Evolutionary conservation across 30 jellyfish, hydroid and myxozoan species (phyloP), one percentile per base, ranked within the genome.

Genomic region (Cassiopea andromeda): DNA sequence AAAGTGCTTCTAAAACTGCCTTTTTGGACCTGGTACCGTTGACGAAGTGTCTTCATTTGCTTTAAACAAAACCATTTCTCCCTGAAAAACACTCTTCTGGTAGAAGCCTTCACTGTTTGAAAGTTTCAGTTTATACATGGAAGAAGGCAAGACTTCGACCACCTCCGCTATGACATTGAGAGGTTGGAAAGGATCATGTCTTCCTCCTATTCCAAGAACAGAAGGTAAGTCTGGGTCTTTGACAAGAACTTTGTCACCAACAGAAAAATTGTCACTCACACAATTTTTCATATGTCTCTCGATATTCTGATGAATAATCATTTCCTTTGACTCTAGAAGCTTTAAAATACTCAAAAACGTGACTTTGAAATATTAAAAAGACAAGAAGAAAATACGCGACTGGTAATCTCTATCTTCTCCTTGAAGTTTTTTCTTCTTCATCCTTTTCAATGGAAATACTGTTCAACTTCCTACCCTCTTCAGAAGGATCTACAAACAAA

Each of bases 41-140:
- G 38, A 27, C 38, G 38, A 27, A 27, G 38, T 27, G 38, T 27
- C 38, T 27, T 27, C 38, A 27, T 27, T 27, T 27, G 38, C 38
- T 58, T 58, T 14, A 58, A 46, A 77, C 75, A 77, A 49, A 77
- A 77, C 74, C 75, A 77, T 77, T 77, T 77, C 87, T 18, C 87
- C 75, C 54, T 77, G 75, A 13, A 77, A 77, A 54, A 77, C 38
- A 77, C 14, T 49, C 54, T 77, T 77, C 54, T 77, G 87, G 48
- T 14, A 72, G 54, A 14, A 43, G 49, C 57, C 54, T 18, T 47
- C 47, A 38, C 87, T 75, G 59, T 77, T 46, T 15, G 74, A 75
- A n/a, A 77, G 74, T 48, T 54, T 77, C 12, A 77, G 46, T n/a
- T n/a, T 77, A 48, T 77, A 77, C 87, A 77, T 77, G 75, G 75